phyloP scores from a whole-genome alignment of 2,113 vertebrate genomes.

The Anser brachyrhynchus region DNA sequence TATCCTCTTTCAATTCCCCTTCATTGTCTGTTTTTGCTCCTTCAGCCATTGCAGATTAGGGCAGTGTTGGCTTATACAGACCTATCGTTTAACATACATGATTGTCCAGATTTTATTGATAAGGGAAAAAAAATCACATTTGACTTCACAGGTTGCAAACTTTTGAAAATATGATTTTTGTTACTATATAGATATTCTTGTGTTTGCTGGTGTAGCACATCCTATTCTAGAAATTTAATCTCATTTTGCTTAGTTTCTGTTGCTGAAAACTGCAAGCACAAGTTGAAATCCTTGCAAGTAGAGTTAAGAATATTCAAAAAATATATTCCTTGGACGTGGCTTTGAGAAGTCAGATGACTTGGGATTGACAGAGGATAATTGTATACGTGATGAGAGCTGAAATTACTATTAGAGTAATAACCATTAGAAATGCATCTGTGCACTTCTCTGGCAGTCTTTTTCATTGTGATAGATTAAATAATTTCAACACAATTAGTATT shows the following conservation, averaged over 20 bases:
- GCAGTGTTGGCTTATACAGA: neutral
- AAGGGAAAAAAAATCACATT: neutral
- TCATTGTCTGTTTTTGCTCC: neutral
- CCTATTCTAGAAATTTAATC: neutral
- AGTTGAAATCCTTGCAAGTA: neutral
- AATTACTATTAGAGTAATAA: neutral
- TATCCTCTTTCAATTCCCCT: no score
- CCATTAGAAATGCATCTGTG: neutral
- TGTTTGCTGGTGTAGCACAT: neutral
- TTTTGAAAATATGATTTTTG: neutral
- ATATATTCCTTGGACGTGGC: neutral
- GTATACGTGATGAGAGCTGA: neutral
- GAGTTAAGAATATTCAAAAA: neutral
- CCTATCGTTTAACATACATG: neutral
- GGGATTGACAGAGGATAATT: neutral
- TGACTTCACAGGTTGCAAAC: neutral
- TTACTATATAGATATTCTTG: rapidly evolving
- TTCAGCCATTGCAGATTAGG: neutral
- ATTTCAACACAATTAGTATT: neutral
- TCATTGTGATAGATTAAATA: neutral
- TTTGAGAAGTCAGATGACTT: neutral
- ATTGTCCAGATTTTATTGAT: neutral
- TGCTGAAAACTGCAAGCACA: neutral
- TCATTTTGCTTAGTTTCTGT: neutral
- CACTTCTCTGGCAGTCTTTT: neutral